Base-by-base conservation (phyloP, 2,797 vertebrate genomes). In the Helarctos malayanus region DNA sequence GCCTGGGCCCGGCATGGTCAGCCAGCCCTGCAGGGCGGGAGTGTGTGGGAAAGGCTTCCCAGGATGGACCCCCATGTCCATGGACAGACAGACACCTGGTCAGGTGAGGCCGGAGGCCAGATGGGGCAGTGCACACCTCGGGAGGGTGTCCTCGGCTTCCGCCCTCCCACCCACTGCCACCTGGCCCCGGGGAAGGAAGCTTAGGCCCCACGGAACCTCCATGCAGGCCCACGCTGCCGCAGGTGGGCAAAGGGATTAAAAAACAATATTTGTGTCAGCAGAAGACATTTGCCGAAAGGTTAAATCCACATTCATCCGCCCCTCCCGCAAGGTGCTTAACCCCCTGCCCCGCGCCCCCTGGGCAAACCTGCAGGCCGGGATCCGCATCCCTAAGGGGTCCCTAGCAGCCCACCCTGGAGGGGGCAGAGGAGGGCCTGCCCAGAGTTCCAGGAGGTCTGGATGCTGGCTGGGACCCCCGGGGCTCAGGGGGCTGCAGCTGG, bases 201-300 rank as follows among this genome's bases (percentile, higher is more conserved):
- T 23, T 1, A 9, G 61, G 47, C 56, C 71, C 68, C 47, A 3
- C 47, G 3, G 23, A 15, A 78, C 85, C 19, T 56, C 89, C 57
- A 0, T 0, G 63, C 38, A 2, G 27, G 10, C n/a, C 5, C 21
- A 0, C 23, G 0, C 59, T 10, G 21, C 57, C 57, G 65, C 59
- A n/a, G 91, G 86, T 57, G 75, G 52, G 45, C 61, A 59, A 45
- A 23, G 3, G 91, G 89, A 97, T 95, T 91, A 83, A 94, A 94
- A 86, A 57, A 35, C 90, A 91, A 56, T 79, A 52, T 96, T 92
- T 86, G 95, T 89, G 63, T 80, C 94, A 3, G 92, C 5, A 56
- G 63, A 47, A 96, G 96, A 68, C 96, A 93, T 97, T 97, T 98
- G 95, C 96, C 0, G 29, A 98, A 98, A 98, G 98, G 97, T 97